Conservation (phyloP, 1,140 invertebrate genomes). For the Rhizoglyphus robini region DNA sequence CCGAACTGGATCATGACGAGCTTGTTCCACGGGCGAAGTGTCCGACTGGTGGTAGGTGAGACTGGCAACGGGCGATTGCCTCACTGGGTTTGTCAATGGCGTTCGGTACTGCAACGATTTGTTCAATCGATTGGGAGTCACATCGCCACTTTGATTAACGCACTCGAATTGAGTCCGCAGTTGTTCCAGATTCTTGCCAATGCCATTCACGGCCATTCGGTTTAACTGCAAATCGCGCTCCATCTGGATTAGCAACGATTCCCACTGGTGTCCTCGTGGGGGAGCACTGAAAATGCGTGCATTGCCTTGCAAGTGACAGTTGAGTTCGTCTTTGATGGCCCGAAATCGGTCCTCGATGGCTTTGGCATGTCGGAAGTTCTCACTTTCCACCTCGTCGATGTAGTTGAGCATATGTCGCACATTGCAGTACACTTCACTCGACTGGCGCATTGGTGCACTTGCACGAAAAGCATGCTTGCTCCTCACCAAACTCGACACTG, state of each 20-base stretch:
- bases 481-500: too few species aligned
- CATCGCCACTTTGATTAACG: not conserved
- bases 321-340: not conserved
- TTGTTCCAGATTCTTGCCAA: not conserved
- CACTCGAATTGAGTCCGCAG: not conserved
- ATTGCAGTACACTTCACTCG: not conserved
- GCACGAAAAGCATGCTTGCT: too few species aligned
- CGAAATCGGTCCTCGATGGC: not conserved
- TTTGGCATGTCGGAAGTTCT: not conserved
- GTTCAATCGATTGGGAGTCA: not conserved
- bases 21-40: not conserved
- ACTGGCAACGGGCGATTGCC: too few species aligned
- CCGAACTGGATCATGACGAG: not conserved
- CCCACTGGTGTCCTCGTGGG: not conserved
- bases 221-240: not conserved
- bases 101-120: not conserved
- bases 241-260: not conserved
- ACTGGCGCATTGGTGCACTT: too few species aligned
- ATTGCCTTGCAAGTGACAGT: not conserved
- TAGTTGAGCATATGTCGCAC: not conserved
- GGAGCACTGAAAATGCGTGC: not conserved
- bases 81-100: not conserved
- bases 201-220: not conserved
- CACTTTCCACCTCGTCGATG: slow-evolving; percentile 2
- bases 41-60: too few species aligned